A percentile compares a stretch with the other conserved stretches of the same genome.
Conservation (phyloP, 2,113 vertebrate genomes). For the Cephalopholis sonnerati region DNA sequence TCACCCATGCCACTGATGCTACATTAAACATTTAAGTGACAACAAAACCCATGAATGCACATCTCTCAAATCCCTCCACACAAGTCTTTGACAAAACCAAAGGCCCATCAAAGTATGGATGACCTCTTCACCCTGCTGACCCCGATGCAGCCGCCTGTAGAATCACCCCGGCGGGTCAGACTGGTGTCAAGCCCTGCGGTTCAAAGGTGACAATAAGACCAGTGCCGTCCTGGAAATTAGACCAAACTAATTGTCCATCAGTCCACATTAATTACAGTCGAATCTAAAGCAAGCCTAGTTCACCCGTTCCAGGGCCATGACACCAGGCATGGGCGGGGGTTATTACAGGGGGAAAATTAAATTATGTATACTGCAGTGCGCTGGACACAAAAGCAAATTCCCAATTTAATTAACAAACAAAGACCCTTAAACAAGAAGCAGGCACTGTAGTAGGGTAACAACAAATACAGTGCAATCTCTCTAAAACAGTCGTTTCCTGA, state of each 20-base stretch:
- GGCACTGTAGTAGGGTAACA: constrained; percentile 22
- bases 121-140: constrained; percentile 46
- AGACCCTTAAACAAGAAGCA: constrained; percentile 55
- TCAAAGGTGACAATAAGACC: constrained; percentile 78
- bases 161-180: constrained; percentile 34
- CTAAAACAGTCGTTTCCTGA: not conserved
- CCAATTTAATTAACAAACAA: constrained; percentile 78
- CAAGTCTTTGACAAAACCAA: constrained; percentile 44
- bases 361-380: constrained; percentile 80
- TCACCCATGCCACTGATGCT: constrained; percentile 6
- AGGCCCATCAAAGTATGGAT: constrained; percentile 39
- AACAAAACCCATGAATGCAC: constrained; percentile 37
- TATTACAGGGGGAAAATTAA: constrained; percentile 72
- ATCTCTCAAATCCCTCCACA: constrained; percentile 57
- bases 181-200: constrained; percentile 62
- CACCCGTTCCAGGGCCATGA: constrained; percentile 63
- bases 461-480: not conserved
- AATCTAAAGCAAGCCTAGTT: constrained; percentile 59
- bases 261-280: constrained; percentile 81
- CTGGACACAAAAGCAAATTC: constrained; percentile 79
- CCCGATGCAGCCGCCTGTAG: constrained; percentile 34
- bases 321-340: constrained; percentile 61
- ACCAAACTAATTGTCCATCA: constrained; percentile 81
- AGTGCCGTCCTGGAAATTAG: constrained; percentile 79
- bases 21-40: constrained; percentile 34